These are phyloP conservation scores for Holotrichia oblita DNA, from an alignment of 1,140 invertebrate species.

Conservation along the genomic window DNA sequence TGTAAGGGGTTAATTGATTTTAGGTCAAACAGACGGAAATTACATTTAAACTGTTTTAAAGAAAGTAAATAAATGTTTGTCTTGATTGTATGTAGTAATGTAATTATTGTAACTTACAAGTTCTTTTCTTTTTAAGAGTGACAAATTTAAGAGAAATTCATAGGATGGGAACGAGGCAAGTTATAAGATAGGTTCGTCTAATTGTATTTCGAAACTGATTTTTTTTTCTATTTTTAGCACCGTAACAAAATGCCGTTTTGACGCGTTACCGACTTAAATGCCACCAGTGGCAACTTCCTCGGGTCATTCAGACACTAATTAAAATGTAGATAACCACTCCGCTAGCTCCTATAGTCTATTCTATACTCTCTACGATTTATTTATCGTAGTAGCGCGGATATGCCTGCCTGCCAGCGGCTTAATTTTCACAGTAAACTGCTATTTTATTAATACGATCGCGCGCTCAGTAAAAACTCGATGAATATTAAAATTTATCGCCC, in stretches of 20 bases:
- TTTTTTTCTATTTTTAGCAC: too few species aligned
- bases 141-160: too few species aligned
- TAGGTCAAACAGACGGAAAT: not conserved
- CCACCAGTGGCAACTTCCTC: not conserved
- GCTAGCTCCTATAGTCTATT: not conserved
- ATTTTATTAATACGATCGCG: conserved; percentile 27
- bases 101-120: too few species aligned
- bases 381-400: not conserved
- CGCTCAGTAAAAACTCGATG: conserved; percentile 9
- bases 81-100: too few species aligned
- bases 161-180: too few species aligned
- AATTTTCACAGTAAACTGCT: conserved; percentile 29
- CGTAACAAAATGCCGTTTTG: not conserved
- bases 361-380: not conserved
- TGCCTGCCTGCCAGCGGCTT: not conserved
- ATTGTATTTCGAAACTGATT: too few species aligned
- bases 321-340: not conserved
- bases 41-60: too few species aligned
- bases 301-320: not conserved
- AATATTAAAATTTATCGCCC: conserved; percentile 28
- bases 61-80: too few species aligned
- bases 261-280: not conserved
- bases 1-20: not conserved
- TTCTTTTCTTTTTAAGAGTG: too few species aligned
- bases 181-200: too few species aligned